These are phyloP conservation scores for Hydrotaea diabolus DNA, from an alignment of 2,888 invertebrate species.

Conservation along the genomic window DNA sequence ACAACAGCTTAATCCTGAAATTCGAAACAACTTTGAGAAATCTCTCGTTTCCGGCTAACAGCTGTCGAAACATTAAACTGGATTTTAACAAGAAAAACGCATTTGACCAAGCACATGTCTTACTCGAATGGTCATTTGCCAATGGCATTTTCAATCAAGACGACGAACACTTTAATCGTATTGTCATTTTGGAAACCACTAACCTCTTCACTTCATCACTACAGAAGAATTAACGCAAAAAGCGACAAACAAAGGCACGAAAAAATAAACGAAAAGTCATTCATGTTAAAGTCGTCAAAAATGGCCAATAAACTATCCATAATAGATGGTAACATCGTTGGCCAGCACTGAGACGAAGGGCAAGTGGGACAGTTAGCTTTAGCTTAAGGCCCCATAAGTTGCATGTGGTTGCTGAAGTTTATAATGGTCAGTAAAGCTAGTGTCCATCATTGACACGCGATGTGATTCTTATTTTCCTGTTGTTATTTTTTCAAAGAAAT, in stretches of 20 bases:
- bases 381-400: not conserved
- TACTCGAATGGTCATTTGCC: not conserved
- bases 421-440: too few species aligned
- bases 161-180: not conserved
- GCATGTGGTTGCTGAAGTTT: too few species aligned
- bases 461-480: constrained; percentile 9
- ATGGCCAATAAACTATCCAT: constrained; percentile 11
- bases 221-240: too few species aligned
- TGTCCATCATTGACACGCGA: constrained; percentile 55
- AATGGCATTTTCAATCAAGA: not conserved
- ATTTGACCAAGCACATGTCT: constrained; percentile 2
- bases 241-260: not conserved
- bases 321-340: not conserved
- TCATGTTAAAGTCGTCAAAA: not conserved
- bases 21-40: not conserved
- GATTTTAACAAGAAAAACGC: not conserved
- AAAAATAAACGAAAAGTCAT: not conserved
- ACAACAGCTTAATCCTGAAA: not conserved
- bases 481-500: not conserved
- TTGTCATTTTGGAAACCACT: not conserved
- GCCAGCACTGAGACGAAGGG: not conserved
- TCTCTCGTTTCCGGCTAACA: too few species aligned
- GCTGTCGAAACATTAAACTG: not conserved
- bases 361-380: not conserved
- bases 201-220: not conserved